A percentile compares a stretch with the other conserved stretches of the same genome.
These are phyloP conservation scores for Aplidium turbinatum DNA, from an alignment of 23 tunicate species.

Conservation along the genomic window DNA sequence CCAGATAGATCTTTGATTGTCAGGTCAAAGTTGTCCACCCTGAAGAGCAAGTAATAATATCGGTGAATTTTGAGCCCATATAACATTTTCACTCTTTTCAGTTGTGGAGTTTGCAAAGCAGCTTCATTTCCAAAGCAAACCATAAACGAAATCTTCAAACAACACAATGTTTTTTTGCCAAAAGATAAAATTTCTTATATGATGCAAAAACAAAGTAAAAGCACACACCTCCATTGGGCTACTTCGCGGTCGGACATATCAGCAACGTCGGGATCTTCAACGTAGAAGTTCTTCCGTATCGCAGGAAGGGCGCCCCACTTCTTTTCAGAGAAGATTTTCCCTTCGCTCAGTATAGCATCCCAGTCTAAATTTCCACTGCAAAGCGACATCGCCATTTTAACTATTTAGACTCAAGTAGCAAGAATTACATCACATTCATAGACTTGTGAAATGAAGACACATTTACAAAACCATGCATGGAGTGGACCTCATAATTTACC, in stretches of 20 bases:
- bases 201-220: not conserved
- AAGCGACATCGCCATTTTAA: too few relatives aligned
- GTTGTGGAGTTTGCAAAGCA: not conserved
- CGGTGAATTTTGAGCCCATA: too few relatives aligned
- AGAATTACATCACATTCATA: too few relatives aligned
- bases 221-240: constrained; percentile 62
- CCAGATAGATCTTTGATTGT: constrained; percentile 53
- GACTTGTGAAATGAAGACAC: not conserved
- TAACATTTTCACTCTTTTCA: not conserved
- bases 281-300: constrained; percentile 73
- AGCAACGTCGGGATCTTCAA: constrained; percentile 65
- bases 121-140: not conserved
- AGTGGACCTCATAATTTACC: too few relatives aligned
- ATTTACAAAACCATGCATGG: too few relatives aligned
- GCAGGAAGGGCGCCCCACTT: constrained; percentile 57
- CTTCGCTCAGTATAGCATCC: constrained; percentile 35
- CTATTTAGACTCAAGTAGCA: too few relatives aligned
- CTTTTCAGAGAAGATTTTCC: not conserved
- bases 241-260: constrained; percentile 60
- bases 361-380: constrained; percentile 57
- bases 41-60: constrained; percentile 25
- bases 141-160: not conserved
- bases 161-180: not conserved
- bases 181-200: not conserved
- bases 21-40: constrained; percentile 55